These are phyloP conservation scores for chimpanzee (Pan troglodytes) DNA, from an alignment of 2,113 vertebrate genomes.

Conservation along the genomic window DNA sequence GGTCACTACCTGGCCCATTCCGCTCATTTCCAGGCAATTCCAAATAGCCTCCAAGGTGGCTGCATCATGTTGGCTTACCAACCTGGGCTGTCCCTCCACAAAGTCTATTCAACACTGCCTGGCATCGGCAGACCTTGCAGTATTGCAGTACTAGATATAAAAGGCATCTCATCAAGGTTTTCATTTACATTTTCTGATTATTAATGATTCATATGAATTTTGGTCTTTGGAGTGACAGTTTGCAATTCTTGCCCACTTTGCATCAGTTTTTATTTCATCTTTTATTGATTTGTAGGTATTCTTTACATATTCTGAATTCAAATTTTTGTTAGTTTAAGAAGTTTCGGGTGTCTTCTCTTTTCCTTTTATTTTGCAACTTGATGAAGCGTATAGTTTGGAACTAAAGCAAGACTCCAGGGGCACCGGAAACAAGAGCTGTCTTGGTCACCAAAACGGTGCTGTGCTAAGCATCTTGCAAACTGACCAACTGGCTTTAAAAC, in stretches of 20 bases:
- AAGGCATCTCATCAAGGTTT: neutral
- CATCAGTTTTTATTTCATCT: neutral
- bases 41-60: neutral
- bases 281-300: neutral
- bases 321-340: neutral
- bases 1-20: too few relatives aligned
- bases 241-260: neutral
- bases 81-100: too few relatives aligned
- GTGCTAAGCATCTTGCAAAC: too few relatives aligned
- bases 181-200: neutral
- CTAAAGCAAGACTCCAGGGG: neutral
- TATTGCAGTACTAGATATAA: too few relatives aligned
- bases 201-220: neutral
- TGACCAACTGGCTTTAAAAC: neutral
- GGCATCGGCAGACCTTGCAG: too few relatives aligned
- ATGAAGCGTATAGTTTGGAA: neutral
- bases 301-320: neutral
- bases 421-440: neutral
- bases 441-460: neutral
- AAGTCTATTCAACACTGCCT: too few relatives aligned
- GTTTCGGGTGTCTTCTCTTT: neutral
- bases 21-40: neutral
- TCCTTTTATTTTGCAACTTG: neutral
- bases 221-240: neutral
- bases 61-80: neutral